These are phyloP conservation scores for Cepaea hortensis DNA, from an alignment of 2,888 invertebrate species.

Conservation along the genomic window DNA sequence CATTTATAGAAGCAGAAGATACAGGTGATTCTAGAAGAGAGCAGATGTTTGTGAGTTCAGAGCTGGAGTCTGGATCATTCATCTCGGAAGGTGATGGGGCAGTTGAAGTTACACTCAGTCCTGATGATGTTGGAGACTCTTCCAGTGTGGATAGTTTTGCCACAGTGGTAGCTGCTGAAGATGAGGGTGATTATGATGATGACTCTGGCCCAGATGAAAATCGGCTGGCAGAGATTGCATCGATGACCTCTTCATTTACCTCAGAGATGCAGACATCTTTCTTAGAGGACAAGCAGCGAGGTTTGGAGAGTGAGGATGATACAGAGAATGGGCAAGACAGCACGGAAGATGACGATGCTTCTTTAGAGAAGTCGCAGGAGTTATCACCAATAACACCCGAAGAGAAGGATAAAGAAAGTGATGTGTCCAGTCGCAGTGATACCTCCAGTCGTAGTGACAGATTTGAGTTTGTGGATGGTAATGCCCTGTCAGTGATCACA, in stretches of 20 bases:
- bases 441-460: conserved; percentile 70
- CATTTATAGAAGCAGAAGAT: conserved; percentile 42
- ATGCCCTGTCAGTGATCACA: conserved; percentile 69
- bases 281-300: conserved; percentile 44
- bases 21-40: neutral
- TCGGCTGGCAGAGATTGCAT: conserved; percentile 79
- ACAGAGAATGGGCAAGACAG: conserved; percentile 48
- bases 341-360: conserved; percentile 47
- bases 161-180: conserved; percentile 72
- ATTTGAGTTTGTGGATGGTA: conserved; percentile 70
- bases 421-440: conserved; percentile 66
- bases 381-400: conserved; percentile 46
- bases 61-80: conserved; percentile 50
- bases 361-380: conserved; percentile 44
- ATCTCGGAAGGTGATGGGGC: neutral
- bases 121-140: conserved; percentile 64
- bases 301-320: conserved; percentile 35
- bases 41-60: conserved; percentile 43
- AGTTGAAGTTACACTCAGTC: conserved; percentile 21
- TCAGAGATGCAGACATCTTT: conserved; percentile 78
- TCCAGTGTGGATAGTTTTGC: conserved; percentile 76
- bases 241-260: conserved; percentile 77
- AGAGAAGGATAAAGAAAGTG: conserved; percentile 60
- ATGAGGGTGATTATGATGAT: conserved; percentile 76
- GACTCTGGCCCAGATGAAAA: conserved; percentile 80